Evolutionary conservation across 1,140 invertebrate genomes (phyloP), one percentile per base, ranked within the genome.

Genomic region (Hirudo medicinalis): DNA sequence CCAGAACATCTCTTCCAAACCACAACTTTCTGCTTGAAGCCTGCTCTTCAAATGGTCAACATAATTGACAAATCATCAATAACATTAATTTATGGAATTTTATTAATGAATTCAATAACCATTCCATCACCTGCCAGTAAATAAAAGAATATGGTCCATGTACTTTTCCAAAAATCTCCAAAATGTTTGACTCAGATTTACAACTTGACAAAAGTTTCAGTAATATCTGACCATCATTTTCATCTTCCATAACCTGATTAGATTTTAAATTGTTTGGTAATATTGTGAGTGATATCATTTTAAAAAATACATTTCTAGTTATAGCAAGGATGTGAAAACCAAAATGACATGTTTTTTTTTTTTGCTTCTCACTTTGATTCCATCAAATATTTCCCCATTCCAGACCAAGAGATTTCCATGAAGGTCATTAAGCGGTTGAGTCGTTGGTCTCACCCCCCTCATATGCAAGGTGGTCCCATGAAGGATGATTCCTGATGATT

Each of bases 81-180:
- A n/a, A n/a, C n/a, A 20, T 25, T n/a, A 57, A n/a, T 25, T n/a
- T 5, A 57, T 57, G 9, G 22, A 8, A 55, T 57, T 69, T 29
- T 66, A 63, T 4, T 6, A 69, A 36, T 22, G 20, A 6, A 27
- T 22, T 29, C 72, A 20, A 70, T 54, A 55, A 63, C 6, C 19
- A 40, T 20, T 57, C 53, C 54, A 36, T 73, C 72, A 81, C 81
- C 79, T 91, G 84, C 80, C 86, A 90, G 79, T 89, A 92, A 67
- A 94, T 85, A 71, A 94, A 86, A 74, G 90, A 86, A 82, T 88
- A 94, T 54, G 93, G 92, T 22, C 92, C 93, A 75, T 89, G 83
- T 5, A 94, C 80, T 72, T 79, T 76, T 71, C 77, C 75, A 54
- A 90, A 76, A 3, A 83, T 77, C 32, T 79, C 69, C 20, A 84